Percentiles rank a stretch among this genome's conserved stretches.
Evolutionary conservation across 2,113 vertebrate genomes (phyloP).

Genomic region (Aspidoscelis tigris): DNA sequence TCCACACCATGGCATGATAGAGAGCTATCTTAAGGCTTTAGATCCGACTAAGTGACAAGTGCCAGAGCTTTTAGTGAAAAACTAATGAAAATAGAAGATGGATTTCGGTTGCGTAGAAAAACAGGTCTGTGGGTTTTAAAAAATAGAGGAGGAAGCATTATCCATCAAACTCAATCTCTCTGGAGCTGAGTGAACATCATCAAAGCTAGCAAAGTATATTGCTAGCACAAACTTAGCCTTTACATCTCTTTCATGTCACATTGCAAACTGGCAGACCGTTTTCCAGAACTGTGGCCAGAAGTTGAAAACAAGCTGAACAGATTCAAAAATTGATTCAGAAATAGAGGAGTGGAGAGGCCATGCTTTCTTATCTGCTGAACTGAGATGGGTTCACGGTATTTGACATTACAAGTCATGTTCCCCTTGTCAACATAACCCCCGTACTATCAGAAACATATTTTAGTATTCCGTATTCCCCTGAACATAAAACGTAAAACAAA

Average conservation of each 20-base stretch:
- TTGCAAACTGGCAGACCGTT: conserved; percentile 3
- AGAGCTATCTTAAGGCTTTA: not conserved
- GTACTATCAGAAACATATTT: no score
- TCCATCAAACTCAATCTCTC: conserved; percentile 8
- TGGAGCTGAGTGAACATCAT: not conserved
- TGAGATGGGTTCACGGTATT: not conserved
- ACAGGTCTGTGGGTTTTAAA: not conserved
- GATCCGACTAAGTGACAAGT: not conserved
- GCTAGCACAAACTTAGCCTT: not conserved
- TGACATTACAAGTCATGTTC: not conserved
- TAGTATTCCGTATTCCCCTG: no score
- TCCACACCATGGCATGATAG: not conserved
- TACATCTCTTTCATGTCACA: conserved; percentile 11
- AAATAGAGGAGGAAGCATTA: not conserved
- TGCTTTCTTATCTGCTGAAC: not conserved
- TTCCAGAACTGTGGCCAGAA: conserved; percentile 1
- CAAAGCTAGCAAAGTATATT: not conserved
- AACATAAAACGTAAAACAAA: not conserved
- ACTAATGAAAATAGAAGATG: conserved; percentile 18
- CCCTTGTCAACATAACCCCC: not conserved
- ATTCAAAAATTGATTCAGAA: not conserved
- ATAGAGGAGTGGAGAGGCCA: not conserved
- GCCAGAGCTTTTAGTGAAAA: conserved; percentile 1
- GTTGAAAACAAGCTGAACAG: not conserved
- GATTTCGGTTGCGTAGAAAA: conserved; percentile 12